Percentiles rank a stretch among this genome's conserved stretches.
phyloP scores from a whole-genome alignment of 2,113 vertebrate genomes.

The Carassius gibelio region DNA sequence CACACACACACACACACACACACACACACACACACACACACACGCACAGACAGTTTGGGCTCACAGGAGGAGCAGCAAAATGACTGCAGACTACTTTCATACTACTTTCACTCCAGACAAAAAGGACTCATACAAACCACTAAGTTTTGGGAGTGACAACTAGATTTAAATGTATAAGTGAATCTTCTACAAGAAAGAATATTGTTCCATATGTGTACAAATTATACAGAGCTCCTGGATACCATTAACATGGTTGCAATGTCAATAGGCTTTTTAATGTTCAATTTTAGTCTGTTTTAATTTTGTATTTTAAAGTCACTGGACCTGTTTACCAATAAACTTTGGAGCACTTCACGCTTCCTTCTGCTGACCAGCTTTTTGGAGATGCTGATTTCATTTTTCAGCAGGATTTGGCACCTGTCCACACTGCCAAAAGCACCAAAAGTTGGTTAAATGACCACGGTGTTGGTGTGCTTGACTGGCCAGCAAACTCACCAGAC shows the following conservation, averaged over 20 bases:
- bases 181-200: neutral
- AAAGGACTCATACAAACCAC: neutral
- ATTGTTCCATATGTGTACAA: neutral
- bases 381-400: no score
- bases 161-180: neutral
- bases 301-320: no score
- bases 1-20: neutral
- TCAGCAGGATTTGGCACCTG: no score
- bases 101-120: neutral
- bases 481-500: no score
- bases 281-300: no score
- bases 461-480: no score
- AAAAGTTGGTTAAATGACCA: no score
- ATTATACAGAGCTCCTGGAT: neutral
- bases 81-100: neutral
- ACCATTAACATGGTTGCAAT: neutral
- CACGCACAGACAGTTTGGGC: neutral
- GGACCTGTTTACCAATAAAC: no score
- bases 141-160: neutral
- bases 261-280: no score
- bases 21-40: neutral
- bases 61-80: neutral
- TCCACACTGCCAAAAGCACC: no score
- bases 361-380: no score
- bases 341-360: no score